Conservation (phyloP, 2,797 vertebrate genomes). For the Mycteria americana region DNA sequence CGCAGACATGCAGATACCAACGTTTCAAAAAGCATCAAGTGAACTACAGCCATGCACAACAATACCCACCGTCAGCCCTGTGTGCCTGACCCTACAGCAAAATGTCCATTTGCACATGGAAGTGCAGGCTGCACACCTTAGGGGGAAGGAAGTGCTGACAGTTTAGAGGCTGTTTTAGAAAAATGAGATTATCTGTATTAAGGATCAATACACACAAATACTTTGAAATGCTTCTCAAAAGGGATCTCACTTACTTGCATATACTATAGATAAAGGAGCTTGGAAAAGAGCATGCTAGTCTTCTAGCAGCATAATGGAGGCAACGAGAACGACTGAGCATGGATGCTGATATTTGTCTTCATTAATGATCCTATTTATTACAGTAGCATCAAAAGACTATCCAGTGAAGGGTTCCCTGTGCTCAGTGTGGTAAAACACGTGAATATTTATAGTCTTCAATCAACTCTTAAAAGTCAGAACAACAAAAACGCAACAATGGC, state of each 20-base stretch:
- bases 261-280: background rate
- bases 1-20: background rate
- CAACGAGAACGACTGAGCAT: background rate
- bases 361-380: background rate
- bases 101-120: background rate
- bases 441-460: background rate
- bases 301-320: background rate
- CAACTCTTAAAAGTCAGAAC: background rate
- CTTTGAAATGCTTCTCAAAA: background rate
- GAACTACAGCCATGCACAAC: background rate
- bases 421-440: background rate
- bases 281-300: background rate
- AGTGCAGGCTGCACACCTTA: background rate
- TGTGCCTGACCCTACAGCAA: background rate
- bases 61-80: background rate
- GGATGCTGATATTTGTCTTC: background rate
- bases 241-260: background rate
- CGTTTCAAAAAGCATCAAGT: background rate
- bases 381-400: background rate
- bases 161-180: background rate
- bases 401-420: background rate
- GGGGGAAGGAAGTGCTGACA: background rate
- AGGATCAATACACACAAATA: background rate
- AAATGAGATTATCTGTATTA: background rate
- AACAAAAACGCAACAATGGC: rapidly evolving